phyloP scores from a whole-genome alignment of 64 coral and sea anemone genomes.

The Catalaphyllia jardinei region DNA sequence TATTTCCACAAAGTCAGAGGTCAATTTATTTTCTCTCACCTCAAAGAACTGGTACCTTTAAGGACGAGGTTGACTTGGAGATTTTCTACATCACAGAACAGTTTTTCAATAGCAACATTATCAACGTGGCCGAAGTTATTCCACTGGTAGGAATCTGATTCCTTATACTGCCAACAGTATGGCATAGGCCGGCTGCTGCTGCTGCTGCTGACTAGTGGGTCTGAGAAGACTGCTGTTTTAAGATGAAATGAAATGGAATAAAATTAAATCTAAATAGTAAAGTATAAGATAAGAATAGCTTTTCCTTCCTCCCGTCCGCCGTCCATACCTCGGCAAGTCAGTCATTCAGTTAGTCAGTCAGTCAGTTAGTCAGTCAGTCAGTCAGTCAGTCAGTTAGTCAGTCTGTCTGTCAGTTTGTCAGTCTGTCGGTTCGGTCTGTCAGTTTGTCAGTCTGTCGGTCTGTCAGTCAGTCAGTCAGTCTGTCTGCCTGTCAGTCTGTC shows the following conservation, averaged over 20 bases:
- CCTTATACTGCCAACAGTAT: conserved; percentile 14
- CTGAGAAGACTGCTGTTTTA: no score
- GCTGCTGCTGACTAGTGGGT: not conserved
- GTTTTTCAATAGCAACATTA: not conserved
- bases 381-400: not conserved
- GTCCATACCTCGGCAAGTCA: not conserved
- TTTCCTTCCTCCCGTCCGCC: no score
- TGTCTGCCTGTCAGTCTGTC: not conserved
- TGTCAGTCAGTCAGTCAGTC: not conserved
- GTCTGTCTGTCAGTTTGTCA: not conserved
- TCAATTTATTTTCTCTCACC: not conserved
- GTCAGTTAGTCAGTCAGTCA: not conserved
- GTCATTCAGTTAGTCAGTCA: not conserved
- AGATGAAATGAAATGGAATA: no score
- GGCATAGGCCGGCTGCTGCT: not conserved
- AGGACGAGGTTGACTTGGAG: not conserved
- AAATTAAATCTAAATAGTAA: no score
- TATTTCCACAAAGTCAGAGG: not conserved
- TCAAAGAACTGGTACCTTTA: not conserved
- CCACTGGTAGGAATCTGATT: not conserved
- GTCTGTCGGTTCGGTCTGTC: no score
- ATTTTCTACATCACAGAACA: conserved; percentile 5
- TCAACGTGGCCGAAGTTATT: not conserved
- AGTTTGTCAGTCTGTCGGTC: not conserved
- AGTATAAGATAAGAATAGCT: no score